Evolutionary conservation across 1,140 invertebrate species (phyloP).

Genomic region (Drosophila varians): DNA sequence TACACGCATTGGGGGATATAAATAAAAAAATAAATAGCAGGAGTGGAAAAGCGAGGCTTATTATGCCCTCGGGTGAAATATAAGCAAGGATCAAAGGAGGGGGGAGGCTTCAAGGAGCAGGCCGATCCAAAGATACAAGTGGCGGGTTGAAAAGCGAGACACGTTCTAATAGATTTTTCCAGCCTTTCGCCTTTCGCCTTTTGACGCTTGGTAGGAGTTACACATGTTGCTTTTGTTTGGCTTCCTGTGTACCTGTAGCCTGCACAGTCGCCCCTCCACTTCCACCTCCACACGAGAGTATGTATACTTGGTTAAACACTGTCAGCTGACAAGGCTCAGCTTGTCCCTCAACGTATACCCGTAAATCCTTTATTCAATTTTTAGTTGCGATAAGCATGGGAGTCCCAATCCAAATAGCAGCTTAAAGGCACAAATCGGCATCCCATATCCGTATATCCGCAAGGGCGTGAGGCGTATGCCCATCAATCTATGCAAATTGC

Average conservation of each 20-base stretch:
- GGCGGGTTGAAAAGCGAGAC: conserved; percentile 72
- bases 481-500: conserved; percentile 60
- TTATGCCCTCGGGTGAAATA: conserved; percentile 79
- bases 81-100: conserved; percentile 35
- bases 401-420: conserved; percentile 53
- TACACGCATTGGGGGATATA: conserved; percentile 53
- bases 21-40: conserved; percentile 32
- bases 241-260: conserved; percentile 77
- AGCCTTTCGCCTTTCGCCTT: conserved; percentile 74
- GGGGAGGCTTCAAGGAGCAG: neutral
- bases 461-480: neutral
- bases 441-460: conserved; percentile 49
- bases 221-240: conserved; percentile 81
- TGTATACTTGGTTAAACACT: conserved; percentile 11
- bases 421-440: no score
- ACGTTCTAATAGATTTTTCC: conserved; percentile 81
- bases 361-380: conserved; percentile 79
- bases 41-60: conserved; percentile 51
- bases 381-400: conserved; percentile 55
- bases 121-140: conserved; percentile 4
- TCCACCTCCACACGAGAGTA: no score
- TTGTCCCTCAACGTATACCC: conserved; percentile 58
- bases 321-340: conserved; percentile 66
- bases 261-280: conserved; percentile 12
- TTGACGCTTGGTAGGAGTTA: conserved; percentile 70